A percentile compares a stretch with the other conserved stretches of the same genome.
These are phyloP conservation scores for Bibio marci DNA, from an alignment of 2,888 invertebrate species.

Conservation along the genomic window DNA sequence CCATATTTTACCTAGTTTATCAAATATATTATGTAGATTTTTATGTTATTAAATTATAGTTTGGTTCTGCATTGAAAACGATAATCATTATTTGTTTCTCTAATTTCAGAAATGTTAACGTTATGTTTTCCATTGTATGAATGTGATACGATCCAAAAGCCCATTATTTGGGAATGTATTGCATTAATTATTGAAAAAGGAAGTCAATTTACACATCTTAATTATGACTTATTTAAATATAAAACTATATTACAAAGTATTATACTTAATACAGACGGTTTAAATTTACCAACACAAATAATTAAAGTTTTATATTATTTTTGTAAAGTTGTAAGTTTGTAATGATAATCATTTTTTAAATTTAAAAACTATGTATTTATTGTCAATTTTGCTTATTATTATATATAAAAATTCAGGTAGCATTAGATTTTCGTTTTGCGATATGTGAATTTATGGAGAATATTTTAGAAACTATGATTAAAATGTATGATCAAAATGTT, in stretches of 20 bases:
- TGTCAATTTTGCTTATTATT: neutral
- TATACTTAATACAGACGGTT: neutral
- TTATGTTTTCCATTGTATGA: conserved; percentile 1
- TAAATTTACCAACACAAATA: no score
- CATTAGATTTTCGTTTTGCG: conserved; percentile 1
- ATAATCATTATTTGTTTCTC: neutral
- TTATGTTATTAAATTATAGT: no score
- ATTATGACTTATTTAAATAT: neutral
- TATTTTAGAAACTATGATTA: neutral
- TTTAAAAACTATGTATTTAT: neutral
- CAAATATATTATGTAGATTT: no score
- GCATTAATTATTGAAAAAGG: neutral
- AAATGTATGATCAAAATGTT: neutral
- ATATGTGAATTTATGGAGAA: conserved; percentile 3
- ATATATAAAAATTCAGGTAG: neutral
- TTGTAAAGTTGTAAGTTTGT: neutral
- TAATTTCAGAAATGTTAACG: neutral
- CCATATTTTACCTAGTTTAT: no score
- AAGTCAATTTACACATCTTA: neutral
- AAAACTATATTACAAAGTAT: neutral
- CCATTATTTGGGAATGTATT: conserved; percentile 1
- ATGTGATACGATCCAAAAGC: neutral
- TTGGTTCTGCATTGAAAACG: no score
- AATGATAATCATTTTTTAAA: no score
- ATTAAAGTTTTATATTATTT: neutral